phyloP scores from a whole-genome alignment of 2,888 invertebrate genomes.

The Lasioglossum vierecki region DNA sequence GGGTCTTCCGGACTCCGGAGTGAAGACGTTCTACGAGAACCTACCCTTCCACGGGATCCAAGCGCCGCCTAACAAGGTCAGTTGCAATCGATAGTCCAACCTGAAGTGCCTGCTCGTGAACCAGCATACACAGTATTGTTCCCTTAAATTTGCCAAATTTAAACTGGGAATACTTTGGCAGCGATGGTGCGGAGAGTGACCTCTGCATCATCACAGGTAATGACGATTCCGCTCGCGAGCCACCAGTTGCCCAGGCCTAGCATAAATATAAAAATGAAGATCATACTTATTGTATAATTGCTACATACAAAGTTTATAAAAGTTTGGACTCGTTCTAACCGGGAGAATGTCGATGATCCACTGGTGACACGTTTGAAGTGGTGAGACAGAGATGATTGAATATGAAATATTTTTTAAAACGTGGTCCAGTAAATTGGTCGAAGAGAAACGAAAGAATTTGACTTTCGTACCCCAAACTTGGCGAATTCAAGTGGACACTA shows the following conservation, averaged over 20 bases:
- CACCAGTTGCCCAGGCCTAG: too few species aligned
- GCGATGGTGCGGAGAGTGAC: too few species aligned
- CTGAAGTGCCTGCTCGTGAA: not conserved
- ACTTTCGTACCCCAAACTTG: not conserved
- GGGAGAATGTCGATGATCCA: not conserved
- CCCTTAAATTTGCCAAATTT: not conserved
- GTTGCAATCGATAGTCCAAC: slow-evolving; percentile 46
- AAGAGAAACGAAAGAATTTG: not conserved
- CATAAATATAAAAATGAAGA: not conserved
- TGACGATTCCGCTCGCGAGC: too few species aligned
- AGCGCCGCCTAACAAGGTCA: slow-evolving; percentile 97
- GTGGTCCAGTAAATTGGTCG: not conserved
- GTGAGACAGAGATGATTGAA: not conserved
- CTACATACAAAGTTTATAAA: not conserved
- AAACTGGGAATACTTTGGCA: too few species aligned
- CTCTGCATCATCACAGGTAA: too few species aligned
- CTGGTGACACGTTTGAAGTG: not conserved
- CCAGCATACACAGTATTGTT: not conserved
- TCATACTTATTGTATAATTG: not conserved
- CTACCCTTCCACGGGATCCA: slow-evolving; percentile 97
- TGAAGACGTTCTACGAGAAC: slow-evolving; percentile 95
- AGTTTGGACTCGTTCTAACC: not conserved
- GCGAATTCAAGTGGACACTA: not conserved
- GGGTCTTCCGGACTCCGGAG: slow-evolving; percentile 92
- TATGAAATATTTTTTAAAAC: not conserved